phyloP scores from a whole-genome alignment of 2,797 vertebrate species.

The Novumbra hubbsi region DNA sequence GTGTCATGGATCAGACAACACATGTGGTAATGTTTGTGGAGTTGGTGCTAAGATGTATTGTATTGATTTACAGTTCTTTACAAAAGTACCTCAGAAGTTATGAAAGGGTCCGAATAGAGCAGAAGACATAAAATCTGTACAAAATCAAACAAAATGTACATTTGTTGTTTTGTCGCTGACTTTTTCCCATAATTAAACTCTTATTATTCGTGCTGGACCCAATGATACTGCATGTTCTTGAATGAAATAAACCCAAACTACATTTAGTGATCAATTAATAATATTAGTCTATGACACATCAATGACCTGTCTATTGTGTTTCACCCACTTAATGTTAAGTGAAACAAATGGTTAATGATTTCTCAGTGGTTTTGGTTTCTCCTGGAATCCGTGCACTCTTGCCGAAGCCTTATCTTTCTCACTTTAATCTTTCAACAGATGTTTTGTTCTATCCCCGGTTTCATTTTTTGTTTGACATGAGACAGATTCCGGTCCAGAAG shows the following conservation, averaged over 20 bases:
- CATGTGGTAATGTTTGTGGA: constrained; percentile 36
- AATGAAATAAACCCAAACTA: not conserved
- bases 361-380: not conserved
- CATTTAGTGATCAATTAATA: not conserved
- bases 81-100: not conserved
- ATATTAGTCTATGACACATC: not conserved
- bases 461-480: constrained; percentile 77
- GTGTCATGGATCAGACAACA: constrained; percentile 7
- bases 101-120: constrained; percentile 4
- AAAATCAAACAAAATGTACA: not conserved
- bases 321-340: not conserved
- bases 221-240: not conserved
- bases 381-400: constrained; percentile 62
- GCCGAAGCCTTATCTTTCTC: constrained; percentile 79
- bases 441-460: constrained; percentile 80
- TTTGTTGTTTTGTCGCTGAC: not conserved
- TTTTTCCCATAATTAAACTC: not conserved
- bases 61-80: constrained; percentile 3
- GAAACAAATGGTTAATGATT: not conserved
- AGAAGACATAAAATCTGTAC: constrained; percentile 21
- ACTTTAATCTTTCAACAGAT: constrained; percentile 84
- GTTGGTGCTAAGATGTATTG: constrained; percentile 13
- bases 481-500: constrained; percentile 88
- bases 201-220: not conserved
- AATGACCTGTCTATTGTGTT: not conserved